Conservation (phyloP, 2,113 vertebrate genomes). For the Lates calcarifer region DNA sequence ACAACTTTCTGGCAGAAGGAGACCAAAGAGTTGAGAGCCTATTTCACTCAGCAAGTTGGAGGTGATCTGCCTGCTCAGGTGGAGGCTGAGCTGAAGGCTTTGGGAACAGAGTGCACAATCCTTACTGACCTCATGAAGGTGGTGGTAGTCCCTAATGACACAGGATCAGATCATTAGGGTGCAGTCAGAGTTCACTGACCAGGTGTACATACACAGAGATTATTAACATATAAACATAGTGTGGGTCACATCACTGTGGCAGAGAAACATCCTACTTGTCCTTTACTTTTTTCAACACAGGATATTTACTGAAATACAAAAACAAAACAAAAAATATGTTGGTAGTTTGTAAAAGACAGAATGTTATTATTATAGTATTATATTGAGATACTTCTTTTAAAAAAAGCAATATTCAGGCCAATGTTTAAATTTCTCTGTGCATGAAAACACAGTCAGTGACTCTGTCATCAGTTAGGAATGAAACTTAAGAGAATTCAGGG, state of each 20-base stretch:
- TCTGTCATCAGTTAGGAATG: conserved; percentile 15
- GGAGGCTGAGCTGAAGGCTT: conserved; percentile 86
- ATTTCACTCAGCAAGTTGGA: conserved; percentile 91
- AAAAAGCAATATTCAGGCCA: not conserved
- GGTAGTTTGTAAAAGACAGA: not conserved
- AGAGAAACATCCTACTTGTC: not conserved
- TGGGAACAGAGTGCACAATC: conserved; percentile 85
- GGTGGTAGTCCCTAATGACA: conserved; percentile 60
- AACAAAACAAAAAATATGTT: not conserved
- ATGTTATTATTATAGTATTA: no score
- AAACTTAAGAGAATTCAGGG: not conserved
- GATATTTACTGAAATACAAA: not conserved
- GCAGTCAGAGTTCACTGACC: conserved; percentile 36
- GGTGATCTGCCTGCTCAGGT: conserved; percentile 89
- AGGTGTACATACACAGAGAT: conserved; percentile 35
- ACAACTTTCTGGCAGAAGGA: conserved; percentile 95
- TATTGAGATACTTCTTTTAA: no score
- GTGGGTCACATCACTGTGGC: not conserved
- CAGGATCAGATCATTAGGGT: conserved; percentile 29
- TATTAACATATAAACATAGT: not conserved
- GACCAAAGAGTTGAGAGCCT: conserved; percentile 87
- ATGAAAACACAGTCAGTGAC: conserved; percentile 34
- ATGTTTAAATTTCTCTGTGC: conserved; percentile 1
- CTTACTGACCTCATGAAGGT: no score
- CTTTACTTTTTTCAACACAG: not conserved